Evolutionary conservation across 1,140 invertebrate species (phyloP), one percentile per base, ranked within the genome.

Genomic region (Aradophagus sp.): DNA sequence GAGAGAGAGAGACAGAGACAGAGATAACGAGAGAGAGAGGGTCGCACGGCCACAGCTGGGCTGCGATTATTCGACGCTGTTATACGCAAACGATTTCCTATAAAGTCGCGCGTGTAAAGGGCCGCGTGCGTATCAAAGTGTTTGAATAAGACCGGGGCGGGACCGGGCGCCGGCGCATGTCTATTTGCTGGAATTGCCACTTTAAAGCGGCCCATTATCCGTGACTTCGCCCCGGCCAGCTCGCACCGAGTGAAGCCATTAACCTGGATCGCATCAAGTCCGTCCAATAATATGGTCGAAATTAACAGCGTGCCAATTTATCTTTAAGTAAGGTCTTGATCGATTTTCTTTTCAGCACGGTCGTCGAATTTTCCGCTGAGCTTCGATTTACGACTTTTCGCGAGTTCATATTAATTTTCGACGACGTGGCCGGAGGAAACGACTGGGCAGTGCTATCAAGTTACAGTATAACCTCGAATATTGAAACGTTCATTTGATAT

Each of bases 91-190:
- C 34, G 55, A 59, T 59, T 59, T 41, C 5, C 56, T 42, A 50
- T 42, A 50, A 61, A 41, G 66, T 70, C 61, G 67, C 63, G 36
- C 41, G 41, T 66, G 47, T 42, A 23, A 27, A 23, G 39, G 19
- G 11, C 58, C 31, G 39, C 50, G 34, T 15, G 17, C 14, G 31
- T 44, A 56, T 56, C 41, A 29, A 36, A 35, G 32, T 20, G 29
- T 53, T 45, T 39, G 31, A 63, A 47, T 63, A 53, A 63, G 55
- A 38, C 32, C 16, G 17, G 10, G 16, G 12, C 5, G 29, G 26
- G 35, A 36, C 52, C n/a, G n/a, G n/a, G n/a, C 39, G 26, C 20
- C 5, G 20, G 35, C 29, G 29, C 42, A 41, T 47, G 47, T 52
- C 39, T 47, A 47, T 68, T 69, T 38, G 39, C 47, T 35, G 61